Evolutionary conservation across 2,113 vertebrate genomes (phyloP).

Genomic region (Columbina picui): DNA sequence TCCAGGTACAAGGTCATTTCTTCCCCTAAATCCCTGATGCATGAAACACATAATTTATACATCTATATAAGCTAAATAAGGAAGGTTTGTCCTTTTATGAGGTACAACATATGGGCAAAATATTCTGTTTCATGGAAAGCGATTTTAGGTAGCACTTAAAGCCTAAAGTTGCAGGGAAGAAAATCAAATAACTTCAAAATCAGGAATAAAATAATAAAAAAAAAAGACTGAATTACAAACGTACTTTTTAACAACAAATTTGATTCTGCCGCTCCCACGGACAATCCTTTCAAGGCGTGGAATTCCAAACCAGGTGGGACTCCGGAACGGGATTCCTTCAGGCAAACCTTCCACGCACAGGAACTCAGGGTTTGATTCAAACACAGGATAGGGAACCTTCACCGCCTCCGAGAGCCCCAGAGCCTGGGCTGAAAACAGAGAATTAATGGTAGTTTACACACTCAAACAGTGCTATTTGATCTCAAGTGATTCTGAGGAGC

Average conservation of each 20-base stretch:
- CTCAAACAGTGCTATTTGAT: neutral
- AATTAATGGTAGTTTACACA: neutral
- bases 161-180: neutral
- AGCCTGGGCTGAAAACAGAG: slow-evolving; percentile 73
- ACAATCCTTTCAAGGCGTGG: slow-evolving; percentile 83
- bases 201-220: neutral
- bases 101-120: neutral
- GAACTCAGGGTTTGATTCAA: slow-evolving; percentile 76
- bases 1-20: neutral
- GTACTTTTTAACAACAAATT: slow-evolving; percentile 82
- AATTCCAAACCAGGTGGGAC: slow-evolving; percentile 85
- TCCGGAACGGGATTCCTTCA: slow-evolving; percentile 83
- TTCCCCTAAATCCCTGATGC: too few species aligned
- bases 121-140: neutral
- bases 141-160: neutral
- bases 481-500: neutral
- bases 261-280: slow-evolving; percentile 77
- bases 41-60: neutral
- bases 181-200: neutral
- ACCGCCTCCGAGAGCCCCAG: slow-evolving; percentile 78
- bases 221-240: slow-evolving; percentile 16
- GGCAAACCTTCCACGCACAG: slow-evolving; percentile 80
- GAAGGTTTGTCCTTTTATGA: neutral
- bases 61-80: neutral
- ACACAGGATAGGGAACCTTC: slow-evolving; percentile 79